Percentiles rank a stretch among this genome's conserved stretches.
phyloP scores from a whole-genome alignment of 2,113 vertebrate species.

The Danionella cerebrum region DNA sequence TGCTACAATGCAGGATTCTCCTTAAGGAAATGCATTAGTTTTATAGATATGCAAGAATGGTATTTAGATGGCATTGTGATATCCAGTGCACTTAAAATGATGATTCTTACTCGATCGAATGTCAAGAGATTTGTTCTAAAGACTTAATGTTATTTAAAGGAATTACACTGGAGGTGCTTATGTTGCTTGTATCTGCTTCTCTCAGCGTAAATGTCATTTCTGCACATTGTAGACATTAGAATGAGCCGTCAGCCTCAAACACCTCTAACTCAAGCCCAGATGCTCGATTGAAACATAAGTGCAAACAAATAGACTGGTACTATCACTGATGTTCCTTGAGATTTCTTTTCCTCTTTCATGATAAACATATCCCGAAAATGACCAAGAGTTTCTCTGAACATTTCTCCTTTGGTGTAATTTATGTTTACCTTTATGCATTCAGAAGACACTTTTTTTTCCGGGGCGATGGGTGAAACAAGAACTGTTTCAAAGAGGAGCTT shows the following conservation, averaged over 20 bases:
- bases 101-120: slow-evolving; percentile 35
- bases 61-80: slow-evolving; percentile 31
- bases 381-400: too few relatives aligned
- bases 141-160: slow-evolving; percentile 37
- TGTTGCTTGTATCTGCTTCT: slow-evolving; percentile 43
- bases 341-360: too few relatives aligned
- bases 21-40: too few relatives aligned
- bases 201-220: slow-evolving; percentile 46
- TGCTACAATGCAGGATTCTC: too few relatives aligned
- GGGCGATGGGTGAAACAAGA: too few relatives aligned
- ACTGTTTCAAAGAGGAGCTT: too few relatives aligned
- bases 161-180: slow-evolving; percentile 28
- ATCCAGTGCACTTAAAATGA: slow-evolving; percentile 35
- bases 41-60: slow-evolving; percentile 23
- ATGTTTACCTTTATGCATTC: too few relatives aligned
- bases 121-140: slow-evolving; percentile 30
- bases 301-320: not conserved
- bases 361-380: too few relatives aligned
- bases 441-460: too few relatives aligned
- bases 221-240: slow-evolving; percentile 44
- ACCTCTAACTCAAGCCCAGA: not conserved
- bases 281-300: too few relatives aligned
- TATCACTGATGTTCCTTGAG: too few relatives aligned
- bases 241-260: not conserved
- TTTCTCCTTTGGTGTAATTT: too few relatives aligned